A percentile compares a stretch with the other conserved stretches of the same genome.
Evolutionary conservation across 2,113 vertebrate species (phyloP).

Genomic region (Takifugu flavidus): DNA sequence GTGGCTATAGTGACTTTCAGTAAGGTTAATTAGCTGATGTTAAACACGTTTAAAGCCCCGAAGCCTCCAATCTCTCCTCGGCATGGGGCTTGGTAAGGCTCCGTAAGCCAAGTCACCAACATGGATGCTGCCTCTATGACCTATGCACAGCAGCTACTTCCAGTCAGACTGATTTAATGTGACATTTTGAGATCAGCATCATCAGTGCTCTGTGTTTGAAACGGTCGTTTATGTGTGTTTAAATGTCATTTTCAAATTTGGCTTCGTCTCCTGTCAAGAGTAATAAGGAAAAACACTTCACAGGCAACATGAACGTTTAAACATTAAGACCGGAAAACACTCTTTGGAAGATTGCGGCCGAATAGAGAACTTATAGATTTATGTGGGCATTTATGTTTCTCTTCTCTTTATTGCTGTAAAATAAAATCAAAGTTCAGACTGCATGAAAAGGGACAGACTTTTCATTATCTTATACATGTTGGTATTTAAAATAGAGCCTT

Average conservation of each 20-base stretch:
- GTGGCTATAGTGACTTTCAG: too few species aligned
- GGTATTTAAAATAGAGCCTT: too few species aligned
- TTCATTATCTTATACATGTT: too few species aligned
- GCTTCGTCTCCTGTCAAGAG: conserved; percentile 1
- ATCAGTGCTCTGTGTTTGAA: conserved; percentile 11
- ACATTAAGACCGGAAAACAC: neutral
- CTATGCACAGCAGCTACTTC: conserved; percentile 26
- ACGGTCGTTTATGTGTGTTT: conserved; percentile 1
- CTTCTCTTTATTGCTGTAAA: too few species aligned
- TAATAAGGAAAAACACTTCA: neutral
- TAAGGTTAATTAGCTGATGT: too few species aligned
- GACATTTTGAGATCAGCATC: conserved; percentile 52
- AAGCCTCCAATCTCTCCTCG: neutral
- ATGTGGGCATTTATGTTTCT: too few species aligned
- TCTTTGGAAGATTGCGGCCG: too few species aligned
- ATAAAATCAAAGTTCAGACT: too few species aligned
- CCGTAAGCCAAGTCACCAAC: neutral
- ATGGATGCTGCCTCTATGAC: conserved; percentile 22
- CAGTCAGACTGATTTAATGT: conserved; percentile 37
- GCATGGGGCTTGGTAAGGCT: neutral
- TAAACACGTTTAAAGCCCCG: too few species aligned
- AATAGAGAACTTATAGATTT: too few species aligned
- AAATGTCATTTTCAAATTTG: conserved; percentile 11
- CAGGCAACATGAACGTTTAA: neutral
- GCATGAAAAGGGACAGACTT: too few species aligned